phyloP scores from a whole-genome alignment of 2,888 invertebrate genomes.

The Pterostichus madidus region DNA sequence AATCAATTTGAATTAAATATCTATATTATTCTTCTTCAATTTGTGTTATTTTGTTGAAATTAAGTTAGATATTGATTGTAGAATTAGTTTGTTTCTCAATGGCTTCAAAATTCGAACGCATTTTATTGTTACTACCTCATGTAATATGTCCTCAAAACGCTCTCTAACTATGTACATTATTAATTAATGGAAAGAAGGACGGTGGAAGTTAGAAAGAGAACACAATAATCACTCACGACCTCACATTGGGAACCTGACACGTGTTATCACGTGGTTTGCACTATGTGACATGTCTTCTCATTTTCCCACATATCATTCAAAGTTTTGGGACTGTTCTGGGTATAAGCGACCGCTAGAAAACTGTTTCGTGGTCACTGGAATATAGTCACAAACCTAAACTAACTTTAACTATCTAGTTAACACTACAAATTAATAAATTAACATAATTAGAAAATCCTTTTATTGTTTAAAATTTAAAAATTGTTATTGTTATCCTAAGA shows the following conservation, averaged over 20 bases:
- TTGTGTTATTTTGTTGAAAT: too few relatives aligned
- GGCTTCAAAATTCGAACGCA: not conserved
- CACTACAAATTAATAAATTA: constrained; percentile 24
- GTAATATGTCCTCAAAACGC: constrained; percentile 47
- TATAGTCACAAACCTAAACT: constrained; percentile 48
- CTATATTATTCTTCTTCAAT: too few relatives aligned
- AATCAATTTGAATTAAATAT: too few relatives aligned
- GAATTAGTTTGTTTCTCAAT: not conserved
- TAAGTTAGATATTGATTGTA: not conserved
- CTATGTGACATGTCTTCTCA: constrained; percentile 63
- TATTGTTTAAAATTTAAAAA: constrained; percentile 52
- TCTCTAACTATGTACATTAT: constrained; percentile 63
- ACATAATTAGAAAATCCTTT: constrained; percentile 38
- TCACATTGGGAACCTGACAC: constrained; percentile 47
- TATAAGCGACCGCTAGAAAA: constrained; percentile 43
- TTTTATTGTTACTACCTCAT: constrained; percentile 13
- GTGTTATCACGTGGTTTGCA: constrained; percentile 60
- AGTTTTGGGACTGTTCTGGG: constrained; percentile 53
- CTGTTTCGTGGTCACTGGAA: constrained; percentile 41
- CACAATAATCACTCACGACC: constrained; percentile 53
- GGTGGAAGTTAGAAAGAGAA: constrained; percentile 47
- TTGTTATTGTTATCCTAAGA: constrained; percentile 47
- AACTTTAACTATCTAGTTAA: constrained; percentile 47
- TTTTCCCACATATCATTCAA: constrained; percentile 64
- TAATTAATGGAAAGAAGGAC: constrained; percentile 60